These are phyloP conservation scores for Dusona sp. DNA, from an alignment of 2,888 invertebrate species.

Conservation along the genomic window DNA sequence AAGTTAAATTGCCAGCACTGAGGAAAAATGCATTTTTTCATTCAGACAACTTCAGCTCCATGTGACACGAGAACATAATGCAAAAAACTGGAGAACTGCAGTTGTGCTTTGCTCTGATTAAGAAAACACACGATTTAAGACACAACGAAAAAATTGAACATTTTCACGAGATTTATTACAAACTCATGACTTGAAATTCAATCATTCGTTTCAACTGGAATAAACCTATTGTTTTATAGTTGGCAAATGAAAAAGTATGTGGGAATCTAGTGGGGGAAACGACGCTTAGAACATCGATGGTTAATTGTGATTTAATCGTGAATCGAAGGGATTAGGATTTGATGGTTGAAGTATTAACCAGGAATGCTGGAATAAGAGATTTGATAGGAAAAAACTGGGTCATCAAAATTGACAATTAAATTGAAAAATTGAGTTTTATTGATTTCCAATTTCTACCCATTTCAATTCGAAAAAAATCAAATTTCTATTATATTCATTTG, in stretches of 20 bases:
- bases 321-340: not conserved
- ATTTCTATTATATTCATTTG: not conserved
- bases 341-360: not conserved
- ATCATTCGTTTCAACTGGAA: not conserved
- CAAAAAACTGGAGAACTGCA: conserved; percentile 43
- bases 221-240: not conserved
- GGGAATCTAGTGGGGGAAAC: not conserved
- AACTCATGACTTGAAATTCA: conserved; percentile 27
- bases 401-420: not conserved
- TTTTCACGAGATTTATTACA: not conserved
- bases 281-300: not conserved
- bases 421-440: not conserved
- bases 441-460: not conserved
- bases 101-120: conserved; percentile 53
- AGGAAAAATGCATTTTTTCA: not conserved
- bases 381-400: not conserved
- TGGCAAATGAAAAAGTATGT: not conserved
- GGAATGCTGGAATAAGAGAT: not conserved
- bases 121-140: not conserved
- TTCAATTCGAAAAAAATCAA: not conserved
- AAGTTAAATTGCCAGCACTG: not conserved
- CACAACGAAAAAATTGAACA: conserved; percentile 7
- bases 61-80: conserved; percentile 1
- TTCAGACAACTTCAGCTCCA: not conserved
- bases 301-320: not conserved